Percentiles rank a stretch among this genome's conserved stretches.
These are phyloP conservation scores for Ophion obscuratus DNA, from an alignment of 2,888 invertebrate species.

Conservation along the genomic window DNA sequence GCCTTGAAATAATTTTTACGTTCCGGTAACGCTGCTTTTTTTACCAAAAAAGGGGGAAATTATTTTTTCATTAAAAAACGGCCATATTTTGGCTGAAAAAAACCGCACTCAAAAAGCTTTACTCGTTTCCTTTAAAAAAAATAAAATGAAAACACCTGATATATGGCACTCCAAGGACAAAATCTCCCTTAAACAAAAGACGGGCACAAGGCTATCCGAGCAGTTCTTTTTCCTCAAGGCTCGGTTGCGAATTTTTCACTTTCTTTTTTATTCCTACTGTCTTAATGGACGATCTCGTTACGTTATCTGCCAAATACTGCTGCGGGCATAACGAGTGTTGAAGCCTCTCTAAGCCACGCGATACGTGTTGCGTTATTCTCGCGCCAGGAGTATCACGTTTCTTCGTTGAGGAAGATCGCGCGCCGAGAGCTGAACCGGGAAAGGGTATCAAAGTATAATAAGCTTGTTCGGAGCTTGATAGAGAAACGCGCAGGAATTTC, in stretches of 20 bases:
- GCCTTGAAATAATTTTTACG: too few species aligned
- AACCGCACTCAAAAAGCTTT: too few species aligned
- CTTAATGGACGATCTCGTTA: slow-evolving; percentile 44
- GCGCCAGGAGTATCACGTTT: slow-evolving; percentile 55
- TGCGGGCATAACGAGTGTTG: slow-evolving; percentile 26
- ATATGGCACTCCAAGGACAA: too few species aligned
- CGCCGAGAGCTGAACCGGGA: neutral
- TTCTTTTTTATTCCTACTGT: neutral
- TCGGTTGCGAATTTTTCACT: too few species aligned
- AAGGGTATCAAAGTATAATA: slow-evolving; percentile 37
- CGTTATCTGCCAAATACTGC: slow-evolving; percentile 32
- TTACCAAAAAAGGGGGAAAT: too few species aligned
- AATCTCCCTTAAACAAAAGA: too few species aligned
- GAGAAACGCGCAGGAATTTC: slow-evolving; percentile 59
- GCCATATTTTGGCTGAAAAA: too few species aligned
- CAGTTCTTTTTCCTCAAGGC: neutral
- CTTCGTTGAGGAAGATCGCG: slow-evolving; percentile 9
- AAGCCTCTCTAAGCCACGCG: slow-evolving; percentile 33
- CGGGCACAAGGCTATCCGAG: neutral
- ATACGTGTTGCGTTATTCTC: slow-evolving; percentile 20
- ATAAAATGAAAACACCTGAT: too few species aligned
- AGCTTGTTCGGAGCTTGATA: slow-evolving; percentile 54
- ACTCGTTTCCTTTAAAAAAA: too few species aligned
- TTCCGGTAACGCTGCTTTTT: too few species aligned
- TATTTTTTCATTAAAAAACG: too few species aligned